Conservation (phyloP, 2,888 invertebrate species). For the Heliconius aoede region DNA sequence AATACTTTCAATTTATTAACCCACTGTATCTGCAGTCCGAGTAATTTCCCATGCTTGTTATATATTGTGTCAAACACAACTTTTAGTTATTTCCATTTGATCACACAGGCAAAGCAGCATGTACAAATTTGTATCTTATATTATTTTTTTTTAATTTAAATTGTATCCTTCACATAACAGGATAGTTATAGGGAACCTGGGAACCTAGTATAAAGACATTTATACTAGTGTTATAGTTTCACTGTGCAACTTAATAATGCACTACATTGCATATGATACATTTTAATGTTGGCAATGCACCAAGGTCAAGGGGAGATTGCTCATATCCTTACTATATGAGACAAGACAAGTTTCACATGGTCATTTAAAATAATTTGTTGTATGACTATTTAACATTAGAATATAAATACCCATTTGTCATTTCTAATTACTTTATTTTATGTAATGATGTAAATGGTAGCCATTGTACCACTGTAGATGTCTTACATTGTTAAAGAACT, state of each 20-base stretch:
- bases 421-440: not conserved
- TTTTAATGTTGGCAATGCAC: slow-evolving; percentile 29
- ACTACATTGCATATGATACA: slow-evolving; percentile 30
- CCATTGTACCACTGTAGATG: not conserved
- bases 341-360: slow-evolving; percentile 25
- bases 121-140: not conserved
- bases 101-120: not conserved
- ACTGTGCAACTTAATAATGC: not conserved
- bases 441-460: not conserved
- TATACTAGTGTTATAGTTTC: not conserved
- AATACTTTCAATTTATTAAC: too few relatives aligned
- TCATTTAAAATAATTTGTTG: not conserved
- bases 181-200: too few relatives aligned
- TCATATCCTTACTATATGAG: slow-evolving; percentile 31
- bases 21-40: too few relatives aligned
- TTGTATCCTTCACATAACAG: too few relatives aligned
- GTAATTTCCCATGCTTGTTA: too few relatives aligned
- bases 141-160: too few relatives aligned
- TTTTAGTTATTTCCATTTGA: not conserved
- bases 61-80: not conserved
- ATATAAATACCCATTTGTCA: slow-evolving; percentile 1
- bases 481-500: not conserved
- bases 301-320: slow-evolving; percentile 34
- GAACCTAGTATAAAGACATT: not conserved
- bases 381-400: not conserved